These are phyloP conservation scores for Athalia circularis DNA, from an alignment of 2,888 invertebrate genomes.

Conservation along the genomic window DNA sequence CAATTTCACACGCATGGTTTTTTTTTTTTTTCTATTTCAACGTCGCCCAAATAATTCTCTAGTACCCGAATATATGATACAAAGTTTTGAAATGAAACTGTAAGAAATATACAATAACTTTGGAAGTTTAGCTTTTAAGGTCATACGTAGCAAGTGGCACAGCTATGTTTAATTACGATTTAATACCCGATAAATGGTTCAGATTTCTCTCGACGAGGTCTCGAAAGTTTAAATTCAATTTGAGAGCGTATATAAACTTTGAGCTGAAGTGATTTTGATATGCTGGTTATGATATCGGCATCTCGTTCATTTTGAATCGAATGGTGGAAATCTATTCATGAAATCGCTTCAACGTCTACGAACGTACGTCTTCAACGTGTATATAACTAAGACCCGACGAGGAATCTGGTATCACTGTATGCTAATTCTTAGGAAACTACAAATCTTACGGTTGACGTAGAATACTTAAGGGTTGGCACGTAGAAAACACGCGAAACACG, in stretches of 20 bases:
- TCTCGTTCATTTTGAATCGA: not conserved
- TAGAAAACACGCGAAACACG: slow-evolving; percentile 3
- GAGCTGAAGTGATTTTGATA: not conserved
- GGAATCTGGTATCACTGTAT: slow-evolving; percentile 31
- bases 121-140: slow-evolving; percentile 10
- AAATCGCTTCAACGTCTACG: not conserved
- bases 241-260: slow-evolving; percentile 1
- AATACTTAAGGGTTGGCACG: not conserved
- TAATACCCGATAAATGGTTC: slow-evolving; percentile 20
- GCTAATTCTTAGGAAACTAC: slow-evolving; percentile 27
- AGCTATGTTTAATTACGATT: slow-evolving; percentile 32
- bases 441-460: slow-evolving; percentile 16
- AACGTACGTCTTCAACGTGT: not conserved
- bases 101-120: slow-evolving; percentile 34
- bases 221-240: slow-evolving; percentile 37
- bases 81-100: slow-evolving; percentile 11
- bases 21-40: too few species aligned
- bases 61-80: slow-evolving; percentile 35
- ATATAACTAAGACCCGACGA: not conserved
- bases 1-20: slow-evolving; percentile 5
- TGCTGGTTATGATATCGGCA: not conserved
- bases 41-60: slow-evolving; percentile 13
- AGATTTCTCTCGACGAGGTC: slow-evolving; percentile 8
- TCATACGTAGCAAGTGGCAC: slow-evolving; percentile 35
- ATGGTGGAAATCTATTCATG: not conserved